A percentile compares a stretch with the other conserved stretches of the same genome.
Conservation (phyloP, 1,140 invertebrate genomes). For the Elysia chlorotica region DNA sequence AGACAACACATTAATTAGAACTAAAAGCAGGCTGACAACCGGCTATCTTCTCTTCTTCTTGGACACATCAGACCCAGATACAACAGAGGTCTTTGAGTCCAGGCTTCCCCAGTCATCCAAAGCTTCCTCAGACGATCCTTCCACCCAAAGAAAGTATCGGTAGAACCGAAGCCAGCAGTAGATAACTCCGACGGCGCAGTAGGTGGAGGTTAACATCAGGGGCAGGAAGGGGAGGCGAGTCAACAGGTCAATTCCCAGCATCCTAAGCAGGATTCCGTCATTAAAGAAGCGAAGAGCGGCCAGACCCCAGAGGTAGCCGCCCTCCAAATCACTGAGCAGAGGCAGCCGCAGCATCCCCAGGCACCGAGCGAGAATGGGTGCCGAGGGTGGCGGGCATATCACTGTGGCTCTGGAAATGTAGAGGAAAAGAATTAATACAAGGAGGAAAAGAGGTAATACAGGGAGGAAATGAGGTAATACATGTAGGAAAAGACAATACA, state of each 20-base stretch:
- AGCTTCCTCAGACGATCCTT: too few relatives aligned
- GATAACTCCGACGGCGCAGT: slow-evolving; percentile 80
- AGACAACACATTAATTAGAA: too few relatives aligned
- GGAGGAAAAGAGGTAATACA: neutral
- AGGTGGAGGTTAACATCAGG: slow-evolving; percentile 84
- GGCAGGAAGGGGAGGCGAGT: slow-evolving; percentile 85
- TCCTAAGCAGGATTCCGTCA: slow-evolving; percentile 69
- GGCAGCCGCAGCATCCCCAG: slow-evolving; percentile 41
- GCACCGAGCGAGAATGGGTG: neutral
- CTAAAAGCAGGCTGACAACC: too few relatives aligned
- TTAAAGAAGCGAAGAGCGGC: slow-evolving; percentile 78
- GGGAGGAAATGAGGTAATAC: neutral
- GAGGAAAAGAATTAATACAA: neutral
- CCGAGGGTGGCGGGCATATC: too few relatives aligned
- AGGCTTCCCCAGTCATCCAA: too few relatives aligned
- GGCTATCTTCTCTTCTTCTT: too few relatives aligned
- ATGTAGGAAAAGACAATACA: neutral
- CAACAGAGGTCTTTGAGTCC: too few relatives aligned
- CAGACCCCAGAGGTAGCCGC: slow-evolving; percentile 75
- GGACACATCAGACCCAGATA: too few relatives aligned
- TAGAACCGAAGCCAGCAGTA: slow-evolving; percentile 67
- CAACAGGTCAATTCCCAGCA: slow-evolving; percentile 69
- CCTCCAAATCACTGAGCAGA: slow-evolving; percentile 68
- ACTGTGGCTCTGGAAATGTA: too few relatives aligned
- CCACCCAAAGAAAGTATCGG: too few relatives aligned